A percentile compares a stretch with the other conserved stretches of the same genome.
phyloP scores from a whole-genome alignment of 2,888 invertebrate genomes.

The Diploptera punctata region DNA sequence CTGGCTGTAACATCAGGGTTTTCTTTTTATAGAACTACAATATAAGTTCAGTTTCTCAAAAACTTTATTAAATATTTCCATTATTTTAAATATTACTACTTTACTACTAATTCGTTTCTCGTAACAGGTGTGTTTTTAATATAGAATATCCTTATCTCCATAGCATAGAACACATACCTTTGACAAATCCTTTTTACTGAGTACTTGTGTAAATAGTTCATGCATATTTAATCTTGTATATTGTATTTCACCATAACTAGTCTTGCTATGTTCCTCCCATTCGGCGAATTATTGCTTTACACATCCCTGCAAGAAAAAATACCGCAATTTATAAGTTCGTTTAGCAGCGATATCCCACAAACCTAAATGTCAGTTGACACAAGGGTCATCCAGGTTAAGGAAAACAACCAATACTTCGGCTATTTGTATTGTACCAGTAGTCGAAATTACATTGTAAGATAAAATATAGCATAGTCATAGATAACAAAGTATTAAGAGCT shows the following conservation, averaged over 20 bases:
- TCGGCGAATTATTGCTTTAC: neutral
- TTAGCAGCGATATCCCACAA: neutral
- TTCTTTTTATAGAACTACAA: no score
- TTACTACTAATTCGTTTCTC: no score
- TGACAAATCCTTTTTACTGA: constrained; percentile 88
- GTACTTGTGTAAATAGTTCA: constrained; percentile 88
- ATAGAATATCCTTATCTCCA: no score
- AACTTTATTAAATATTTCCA: no score
- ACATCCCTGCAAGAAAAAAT: neutral
- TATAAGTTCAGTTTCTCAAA: no score
- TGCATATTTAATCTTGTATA: constrained; percentile 72
- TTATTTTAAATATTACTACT: no score
- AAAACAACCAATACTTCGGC: neutral
- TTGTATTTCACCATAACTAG: neutral
- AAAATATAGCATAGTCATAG: neutral
- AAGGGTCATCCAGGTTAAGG: constrained; percentile 8
- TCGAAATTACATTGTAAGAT: neutral
- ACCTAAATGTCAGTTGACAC: constrained; percentile 14
- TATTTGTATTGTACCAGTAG: neutral
- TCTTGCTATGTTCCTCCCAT: neutral
- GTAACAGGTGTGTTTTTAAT: no score
- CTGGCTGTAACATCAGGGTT: no score
- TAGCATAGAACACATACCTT: constrained; percentile 57
- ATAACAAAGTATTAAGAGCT: neutral
- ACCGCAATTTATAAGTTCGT: neutral